phyloP scores from a whole-genome alignment of 2,113 vertebrate genomes.

The Coptodon rendalli region DNA sequence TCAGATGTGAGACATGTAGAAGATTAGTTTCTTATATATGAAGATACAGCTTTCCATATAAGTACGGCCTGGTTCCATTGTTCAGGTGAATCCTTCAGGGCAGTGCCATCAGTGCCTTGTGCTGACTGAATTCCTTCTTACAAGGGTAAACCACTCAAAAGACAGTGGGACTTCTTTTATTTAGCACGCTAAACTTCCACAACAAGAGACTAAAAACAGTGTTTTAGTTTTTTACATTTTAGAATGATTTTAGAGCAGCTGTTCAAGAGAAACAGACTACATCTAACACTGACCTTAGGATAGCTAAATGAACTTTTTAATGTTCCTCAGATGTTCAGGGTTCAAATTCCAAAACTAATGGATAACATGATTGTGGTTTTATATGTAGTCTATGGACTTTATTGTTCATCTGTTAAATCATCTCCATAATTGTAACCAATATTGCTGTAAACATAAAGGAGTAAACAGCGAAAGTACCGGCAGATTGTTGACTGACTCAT shows the following conservation, averaged over 20 bases:
- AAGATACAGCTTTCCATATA: background rate
- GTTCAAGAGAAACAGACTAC: background rate
- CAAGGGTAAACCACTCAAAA: background rate
- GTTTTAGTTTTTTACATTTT: background rate
- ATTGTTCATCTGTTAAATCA: background rate
- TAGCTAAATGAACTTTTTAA: background rate
- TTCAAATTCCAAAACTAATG: background rate
- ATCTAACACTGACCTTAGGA: background rate
- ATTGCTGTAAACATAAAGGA: background rate
- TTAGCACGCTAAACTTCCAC: accelerated
- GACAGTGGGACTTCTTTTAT: background rate
- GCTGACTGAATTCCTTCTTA: background rate
- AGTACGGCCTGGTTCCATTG: background rate
- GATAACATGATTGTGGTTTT: background rate
- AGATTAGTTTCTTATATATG: background rate
- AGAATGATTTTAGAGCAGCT: background rate
- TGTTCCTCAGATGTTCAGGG: background rate
- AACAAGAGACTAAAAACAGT: background rate
- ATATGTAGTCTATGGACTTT: background rate
- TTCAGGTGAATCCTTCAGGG: background rate
- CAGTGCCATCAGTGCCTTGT: background rate
- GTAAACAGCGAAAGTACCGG: background rate
- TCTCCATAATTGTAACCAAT: background rate
- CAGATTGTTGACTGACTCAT: background rate
- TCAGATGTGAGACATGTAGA: background rate